Percentiles rank a stretch among this genome's conserved stretches.
These are phyloP conservation scores for Centropyge bicolor DNA, from an alignment of 2,797 vertebrate species.

Conservation along the genomic window DNA sequence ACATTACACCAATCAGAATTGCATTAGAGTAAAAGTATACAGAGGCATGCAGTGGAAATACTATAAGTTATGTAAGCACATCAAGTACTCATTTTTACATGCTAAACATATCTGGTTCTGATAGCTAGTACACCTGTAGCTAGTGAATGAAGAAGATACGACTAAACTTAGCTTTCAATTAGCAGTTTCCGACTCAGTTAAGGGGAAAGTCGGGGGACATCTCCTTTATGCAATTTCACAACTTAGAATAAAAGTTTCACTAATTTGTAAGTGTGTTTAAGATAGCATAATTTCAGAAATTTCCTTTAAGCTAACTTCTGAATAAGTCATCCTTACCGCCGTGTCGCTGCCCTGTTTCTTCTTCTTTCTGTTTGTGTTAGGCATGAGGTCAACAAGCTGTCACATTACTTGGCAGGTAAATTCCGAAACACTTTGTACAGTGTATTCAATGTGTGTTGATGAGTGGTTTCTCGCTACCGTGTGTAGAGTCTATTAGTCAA, in stretches of 20 bases:
- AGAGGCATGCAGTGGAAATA: not conserved
- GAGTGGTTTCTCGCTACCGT: rapidly evolving
- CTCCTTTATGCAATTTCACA: no score
- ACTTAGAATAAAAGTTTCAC: no score
- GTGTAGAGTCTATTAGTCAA: no score
- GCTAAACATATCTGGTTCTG: not conserved
- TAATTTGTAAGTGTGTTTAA: no score
- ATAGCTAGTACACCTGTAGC: no score
- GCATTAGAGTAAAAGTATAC: no score
- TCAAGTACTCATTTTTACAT: no score
- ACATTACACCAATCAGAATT: not conserved
- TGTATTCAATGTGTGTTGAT: rapidly evolving
- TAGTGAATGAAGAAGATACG: not conserved
- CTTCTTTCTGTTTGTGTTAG: conserved; percentile 57
- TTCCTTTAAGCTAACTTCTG: no score
- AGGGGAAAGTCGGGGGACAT: no score
- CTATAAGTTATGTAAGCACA: not conserved
- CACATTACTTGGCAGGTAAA: not conserved
- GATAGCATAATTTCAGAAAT: no score
- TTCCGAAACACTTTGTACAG: not conserved
- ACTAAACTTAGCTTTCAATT: no score
- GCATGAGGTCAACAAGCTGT: conserved; percentile 46
- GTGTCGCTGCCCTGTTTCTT: conserved; percentile 71
- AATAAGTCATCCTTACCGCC: conserved; percentile 63
- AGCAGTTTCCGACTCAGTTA: no score